These are phyloP conservation scores for Ramazzottius varieornatus DNA, from an alignment of 2,888 invertebrate genomes.

Conservation along the genomic window DNA sequence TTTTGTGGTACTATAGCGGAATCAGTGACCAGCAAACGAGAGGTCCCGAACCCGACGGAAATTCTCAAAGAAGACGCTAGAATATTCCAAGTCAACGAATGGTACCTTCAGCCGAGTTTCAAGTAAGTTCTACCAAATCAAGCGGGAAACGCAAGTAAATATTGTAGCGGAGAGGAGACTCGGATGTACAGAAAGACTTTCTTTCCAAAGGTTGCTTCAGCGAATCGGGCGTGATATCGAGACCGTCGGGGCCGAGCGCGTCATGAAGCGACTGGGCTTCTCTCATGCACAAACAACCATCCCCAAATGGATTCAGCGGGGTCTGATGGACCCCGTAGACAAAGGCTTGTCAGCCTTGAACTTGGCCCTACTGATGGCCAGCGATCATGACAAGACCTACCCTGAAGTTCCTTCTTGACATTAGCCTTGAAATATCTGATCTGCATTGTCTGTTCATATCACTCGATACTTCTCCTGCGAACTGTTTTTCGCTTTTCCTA, in stretches of 20 bases:
- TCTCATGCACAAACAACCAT: conserved; percentile 90
- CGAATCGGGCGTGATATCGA: conserved; percentile 91
- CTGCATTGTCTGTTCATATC: too few relatives aligned
- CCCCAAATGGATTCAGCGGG: conserved; percentile 96
- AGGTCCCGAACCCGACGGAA: conserved; percentile 14
- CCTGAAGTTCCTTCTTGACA: too few relatives aligned
- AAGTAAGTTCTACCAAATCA: conserved; percentile 18
- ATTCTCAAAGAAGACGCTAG: conserved; percentile 51
- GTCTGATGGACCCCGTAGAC: conserved; percentile 88
- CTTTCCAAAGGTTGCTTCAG: conserved; percentile 19
- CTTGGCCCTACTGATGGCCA: background rate
- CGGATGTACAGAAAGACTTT: conserved; percentile 8
- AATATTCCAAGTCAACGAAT: conserved; percentile 68
- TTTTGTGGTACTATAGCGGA: background rate
- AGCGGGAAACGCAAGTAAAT: background rate
- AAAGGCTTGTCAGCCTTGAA: conserved; percentile 50
- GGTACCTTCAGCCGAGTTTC: conserved; percentile 84
- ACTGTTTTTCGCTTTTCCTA: too few relatives aligned
- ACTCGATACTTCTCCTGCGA: too few relatives aligned
- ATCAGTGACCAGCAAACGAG: background rate
- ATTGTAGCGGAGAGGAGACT: background rate
- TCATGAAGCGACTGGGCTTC: conserved; percentile 85
- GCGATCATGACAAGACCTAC: background rate
- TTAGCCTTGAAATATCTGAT: too few relatives aligned
- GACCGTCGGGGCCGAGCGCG: conserved; percentile 92